These are phyloP conservation scores for Hanleya hanleyi DNA, from an alignment of 2,888 invertebrate species.

Conservation along the genomic window DNA sequence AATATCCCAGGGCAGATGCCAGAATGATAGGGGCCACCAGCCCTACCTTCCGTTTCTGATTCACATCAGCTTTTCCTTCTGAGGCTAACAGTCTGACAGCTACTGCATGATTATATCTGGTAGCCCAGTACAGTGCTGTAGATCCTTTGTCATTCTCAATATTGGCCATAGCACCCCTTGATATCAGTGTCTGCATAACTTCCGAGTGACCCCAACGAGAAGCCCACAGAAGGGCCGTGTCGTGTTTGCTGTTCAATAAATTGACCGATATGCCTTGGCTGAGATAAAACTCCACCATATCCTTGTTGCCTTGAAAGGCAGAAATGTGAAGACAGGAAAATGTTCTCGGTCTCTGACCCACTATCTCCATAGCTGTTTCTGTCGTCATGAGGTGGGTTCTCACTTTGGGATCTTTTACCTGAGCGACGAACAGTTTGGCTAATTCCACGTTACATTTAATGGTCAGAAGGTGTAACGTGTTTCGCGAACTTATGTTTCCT, in stretches of 20 bases:
- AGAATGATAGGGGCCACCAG: conserved; percentile 68
- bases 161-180: conserved; percentile 51
- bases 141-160: conserved; percentile 69
- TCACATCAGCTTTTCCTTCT: conserved; percentile 61
- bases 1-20: conserved; percentile 65
- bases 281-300: conserved; percentile 44
- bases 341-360: conserved; percentile 65
- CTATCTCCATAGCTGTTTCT: conserved; percentile 58
- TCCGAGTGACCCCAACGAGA: conserved; percentile 60
- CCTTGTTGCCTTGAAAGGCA: conserved; percentile 50
- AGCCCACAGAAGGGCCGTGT: conserved; percentile 71
- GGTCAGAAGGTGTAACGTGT: conserved; percentile 60
- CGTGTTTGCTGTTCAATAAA: conserved; percentile 61
- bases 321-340: conserved; percentile 62
- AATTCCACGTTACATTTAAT: conserved; percentile 52
- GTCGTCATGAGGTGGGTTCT: conserved; percentile 36
- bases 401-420: conserved; percentile 20
- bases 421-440: conserved; percentile 40
- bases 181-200: conserved; percentile 47
- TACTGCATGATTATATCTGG: conserved; percentile 62
- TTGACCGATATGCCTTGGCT: conserved; percentile 46
- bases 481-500: conserved; percentile 52
- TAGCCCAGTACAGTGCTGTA: conserved; percentile 71
- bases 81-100: conserved; percentile 55
- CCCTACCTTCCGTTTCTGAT: conserved; percentile 62